phyloP scores from a whole-genome alignment of 2,888 invertebrate genomes.

The Synanthedon myopaeformis region DNA sequence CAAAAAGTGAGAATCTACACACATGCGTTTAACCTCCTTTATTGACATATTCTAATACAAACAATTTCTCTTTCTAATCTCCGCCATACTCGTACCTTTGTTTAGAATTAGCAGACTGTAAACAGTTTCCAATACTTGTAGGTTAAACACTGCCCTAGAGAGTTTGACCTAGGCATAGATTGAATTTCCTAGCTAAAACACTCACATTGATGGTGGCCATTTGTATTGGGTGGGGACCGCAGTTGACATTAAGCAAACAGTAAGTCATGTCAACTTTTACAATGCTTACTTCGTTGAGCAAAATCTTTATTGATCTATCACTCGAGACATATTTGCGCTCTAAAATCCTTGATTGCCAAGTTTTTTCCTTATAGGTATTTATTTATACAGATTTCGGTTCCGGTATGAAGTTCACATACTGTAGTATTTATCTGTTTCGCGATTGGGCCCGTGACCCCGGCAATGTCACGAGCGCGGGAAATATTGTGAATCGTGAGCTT shows the following conservation, averaged over 20 bases:
- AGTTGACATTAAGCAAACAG: background rate
- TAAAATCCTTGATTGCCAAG: no score
- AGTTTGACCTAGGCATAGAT: constrained; percentile 52
- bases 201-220: constrained; percentile 36
- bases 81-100: constrained; percentile 13
- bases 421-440: background rate
- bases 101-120: constrained; percentile 15
- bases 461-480: constrained; percentile 42
- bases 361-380: no score
- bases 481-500: constrained; percentile 39
- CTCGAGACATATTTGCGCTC: no score
- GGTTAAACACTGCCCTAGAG: constrained; percentile 32
- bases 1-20: background rate
- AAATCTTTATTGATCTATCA: no score
- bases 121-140: constrained; percentile 16
- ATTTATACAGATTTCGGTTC: background rate
- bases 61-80: background rate
- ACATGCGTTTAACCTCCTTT: background rate
- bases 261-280: background rate
- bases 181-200: constrained; percentile 38
- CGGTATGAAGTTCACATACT: background rate
- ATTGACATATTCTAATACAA: background rate
- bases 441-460: constrained; percentile 39
- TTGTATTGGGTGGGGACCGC: constrained; percentile 11
- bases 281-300: no score